Conservation (phyloP, 2,888 invertebrate genomes). For the Drosophila demipolita region DNA sequence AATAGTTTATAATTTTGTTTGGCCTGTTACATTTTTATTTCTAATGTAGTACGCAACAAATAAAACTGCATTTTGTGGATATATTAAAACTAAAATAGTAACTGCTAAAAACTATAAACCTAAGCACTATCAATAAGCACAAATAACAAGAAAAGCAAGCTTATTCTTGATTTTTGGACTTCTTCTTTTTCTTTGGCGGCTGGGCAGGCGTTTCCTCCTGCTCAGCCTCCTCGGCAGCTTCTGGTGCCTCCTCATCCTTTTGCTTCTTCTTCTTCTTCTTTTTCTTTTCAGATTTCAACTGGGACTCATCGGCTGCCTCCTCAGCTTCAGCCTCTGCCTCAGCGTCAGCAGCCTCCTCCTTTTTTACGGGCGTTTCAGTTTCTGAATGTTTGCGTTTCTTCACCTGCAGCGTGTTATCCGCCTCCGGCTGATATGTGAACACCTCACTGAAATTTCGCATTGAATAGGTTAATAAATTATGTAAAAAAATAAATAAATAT, state of each 20-base stretch:
- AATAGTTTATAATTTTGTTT: not conserved
- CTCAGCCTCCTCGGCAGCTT: slow-evolving; percentile 44
- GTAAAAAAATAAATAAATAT: slow-evolving; percentile 9
- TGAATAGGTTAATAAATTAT: not conserved
- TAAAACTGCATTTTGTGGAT: slow-evolving; percentile 34
- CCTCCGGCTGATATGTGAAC: slow-evolving; percentile 91
- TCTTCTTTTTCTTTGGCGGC: slow-evolving; percentile 55
- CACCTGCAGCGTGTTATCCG: slow-evolving; percentile 91
- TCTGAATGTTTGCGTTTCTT: slow-evolving; percentile 86
- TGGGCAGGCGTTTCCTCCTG: slow-evolving; percentile 34
- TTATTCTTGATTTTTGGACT: slow-evolving; percentile 56
- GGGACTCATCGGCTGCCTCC: slow-evolving; percentile 39
- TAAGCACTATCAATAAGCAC: slow-evolving; percentile 29
- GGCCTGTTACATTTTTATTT: slow-evolving; percentile 65
- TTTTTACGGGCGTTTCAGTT: slow-evolving; percentile 75
- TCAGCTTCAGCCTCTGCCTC: slow-evolving; percentile 24
- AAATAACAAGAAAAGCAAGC: slow-evolving; percentile 3
- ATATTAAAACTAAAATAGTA: slow-evolving; percentile 43
- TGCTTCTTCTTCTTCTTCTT: slow-evolving; percentile 83
- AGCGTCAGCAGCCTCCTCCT: slow-evolving; percentile 34
- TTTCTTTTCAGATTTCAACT: slow-evolving; percentile 72
- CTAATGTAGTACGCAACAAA: slow-evolving; percentile 60
- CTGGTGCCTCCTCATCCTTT: slow-evolving; percentile 67
- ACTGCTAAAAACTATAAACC: slow-evolving; percentile 29
- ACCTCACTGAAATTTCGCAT: slow-evolving; percentile 87